phyloP scores from a whole-genome alignment of 2,113 vertebrate species.

The Nothoprocta perdicaria region DNA sequence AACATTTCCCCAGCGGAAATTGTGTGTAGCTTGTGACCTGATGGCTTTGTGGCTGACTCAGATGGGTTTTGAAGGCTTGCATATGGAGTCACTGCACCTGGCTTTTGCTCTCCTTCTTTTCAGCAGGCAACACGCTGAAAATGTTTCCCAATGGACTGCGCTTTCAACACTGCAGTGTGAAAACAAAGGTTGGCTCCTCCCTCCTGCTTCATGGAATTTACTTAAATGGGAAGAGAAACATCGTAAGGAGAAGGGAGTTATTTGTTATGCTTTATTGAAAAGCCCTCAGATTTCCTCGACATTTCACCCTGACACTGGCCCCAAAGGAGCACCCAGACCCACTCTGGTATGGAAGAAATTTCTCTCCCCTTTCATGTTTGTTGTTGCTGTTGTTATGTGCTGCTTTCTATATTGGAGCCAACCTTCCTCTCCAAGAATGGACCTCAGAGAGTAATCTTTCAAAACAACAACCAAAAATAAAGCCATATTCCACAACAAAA shows the following conservation, averaged over 20 bases:
- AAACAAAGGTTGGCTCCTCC: background rate
- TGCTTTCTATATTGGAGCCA: background rate
- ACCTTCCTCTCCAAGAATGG: background rate
- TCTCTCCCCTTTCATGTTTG: fast-evolving
- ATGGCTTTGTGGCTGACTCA: background rate
- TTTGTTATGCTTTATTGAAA: background rate
- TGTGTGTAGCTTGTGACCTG: background rate
- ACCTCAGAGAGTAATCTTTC: background rate
- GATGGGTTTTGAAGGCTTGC: background rate
- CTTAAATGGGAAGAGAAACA: background rate
- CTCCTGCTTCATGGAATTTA: background rate
- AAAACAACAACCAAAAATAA: background rate
- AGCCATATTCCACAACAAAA: background rate
- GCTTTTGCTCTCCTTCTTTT: background rate
- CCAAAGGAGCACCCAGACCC: no score
- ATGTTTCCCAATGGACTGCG: background rate
- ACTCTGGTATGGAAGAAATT: background rate
- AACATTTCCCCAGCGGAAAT: conserved; percentile 19
- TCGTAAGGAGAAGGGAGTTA: fast-evolving
- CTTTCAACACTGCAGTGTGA: background rate
- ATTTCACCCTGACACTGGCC: background rate
- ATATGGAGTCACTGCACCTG: background rate
- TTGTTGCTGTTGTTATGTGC: background rate
- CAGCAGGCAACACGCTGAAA: background rate
- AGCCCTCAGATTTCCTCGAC: background rate